Conservation (phyloP, 2,113 vertebrate genomes). For the Sorex fumeus region DNA sequence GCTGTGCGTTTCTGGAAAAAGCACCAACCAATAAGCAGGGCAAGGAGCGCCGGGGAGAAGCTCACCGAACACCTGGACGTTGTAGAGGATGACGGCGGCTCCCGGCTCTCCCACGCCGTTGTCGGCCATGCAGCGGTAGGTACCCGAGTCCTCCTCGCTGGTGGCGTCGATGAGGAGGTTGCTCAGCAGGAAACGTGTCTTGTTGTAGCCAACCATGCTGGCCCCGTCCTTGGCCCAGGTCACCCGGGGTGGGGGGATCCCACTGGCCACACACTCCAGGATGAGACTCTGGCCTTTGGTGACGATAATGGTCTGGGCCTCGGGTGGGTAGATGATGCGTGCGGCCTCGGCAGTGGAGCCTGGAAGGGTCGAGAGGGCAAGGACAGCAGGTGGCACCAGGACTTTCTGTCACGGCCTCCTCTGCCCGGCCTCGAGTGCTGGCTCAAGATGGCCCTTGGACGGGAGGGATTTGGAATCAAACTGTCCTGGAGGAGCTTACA, state of each 20-base stretch:
- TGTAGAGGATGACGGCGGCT: conserved; percentile 93
- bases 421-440: background rate
- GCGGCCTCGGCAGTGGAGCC: conserved; percentile 96
- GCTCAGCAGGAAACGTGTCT: conserved; percentile 96
- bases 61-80: conserved; percentile 97
- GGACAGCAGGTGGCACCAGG: background rate
- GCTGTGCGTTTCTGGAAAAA: background rate
- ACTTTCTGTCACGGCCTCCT: background rate
- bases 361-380: conserved; percentile 72
- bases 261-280: conserved; percentile 97
- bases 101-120: conserved; percentile 92
- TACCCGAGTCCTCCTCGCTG: conserved; percentile 95
- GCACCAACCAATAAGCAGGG: background rate
- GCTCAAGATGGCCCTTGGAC: background rate
- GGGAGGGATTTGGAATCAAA: background rate
- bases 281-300: conserved; percentile 97
- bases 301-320: conserved; percentile 96
- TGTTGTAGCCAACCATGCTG: conserved; percentile 92
- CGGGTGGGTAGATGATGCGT: conserved; percentile 96
- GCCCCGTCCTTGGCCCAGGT: conserved; percentile 96
- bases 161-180: conserved; percentile 96
- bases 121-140: conserved; percentile 94
- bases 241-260: conserved; percentile 95
- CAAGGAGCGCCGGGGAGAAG: background rate
- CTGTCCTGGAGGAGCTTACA: background rate